A percentile compares a stretch with the other conserved stretches of the same genome.
phyloP scores from a whole-genome alignment of 1,140 invertebrate genomes.

The Pseudobourletiella spinata region DNA sequence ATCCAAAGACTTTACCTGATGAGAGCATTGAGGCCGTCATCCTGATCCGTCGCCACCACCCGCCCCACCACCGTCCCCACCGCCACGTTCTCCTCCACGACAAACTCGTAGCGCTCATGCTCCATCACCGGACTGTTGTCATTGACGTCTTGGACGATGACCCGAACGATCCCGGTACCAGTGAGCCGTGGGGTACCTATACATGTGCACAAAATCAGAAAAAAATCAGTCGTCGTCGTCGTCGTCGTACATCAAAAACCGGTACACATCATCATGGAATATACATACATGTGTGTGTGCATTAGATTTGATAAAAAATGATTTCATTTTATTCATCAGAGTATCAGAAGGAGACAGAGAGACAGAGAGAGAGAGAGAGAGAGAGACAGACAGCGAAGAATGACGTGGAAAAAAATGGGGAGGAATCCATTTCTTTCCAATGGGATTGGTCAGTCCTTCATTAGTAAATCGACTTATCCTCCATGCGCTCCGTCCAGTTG shows the following conservation, averaged over 20 bases:
- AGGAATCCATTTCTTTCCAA: too few species aligned
- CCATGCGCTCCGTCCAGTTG: too few species aligned
- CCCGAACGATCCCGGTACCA: conserved; percentile 72
- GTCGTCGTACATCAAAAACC: neutral
- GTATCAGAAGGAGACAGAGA: too few species aligned
- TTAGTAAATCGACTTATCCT: too few species aligned
- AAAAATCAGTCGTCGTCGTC: neutral
- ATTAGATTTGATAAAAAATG: neutral
- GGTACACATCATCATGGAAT: neutral
- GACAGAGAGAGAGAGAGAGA: too few species aligned
- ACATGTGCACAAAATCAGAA: conserved; percentile 11
- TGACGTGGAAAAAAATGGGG: too few species aligned
- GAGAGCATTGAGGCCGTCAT: conserved; percentile 71
- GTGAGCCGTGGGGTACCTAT: conserved; percentile 77
- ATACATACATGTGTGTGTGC: neutral
- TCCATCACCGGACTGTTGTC: conserved; percentile 76
- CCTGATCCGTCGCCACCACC: conserved; percentile 65
- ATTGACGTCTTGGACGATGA: conserved; percentile 87
- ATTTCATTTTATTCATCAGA: too few species aligned
- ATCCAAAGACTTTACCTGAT: conserved; percentile 49
- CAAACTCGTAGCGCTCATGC: conserved; percentile 63
- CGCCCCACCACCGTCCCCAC: conserved; percentile 60
- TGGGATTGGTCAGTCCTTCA: too few species aligned
- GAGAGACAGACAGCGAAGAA: too few species aligned
- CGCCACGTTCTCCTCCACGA: conserved; percentile 65